Percentiles rank a stretch among this genome's conserved stretches.
Evolutionary conservation across 2,888 invertebrate genomes (phyloP).

Genomic region (Hydrotaea cyrtoneurina): DNA sequence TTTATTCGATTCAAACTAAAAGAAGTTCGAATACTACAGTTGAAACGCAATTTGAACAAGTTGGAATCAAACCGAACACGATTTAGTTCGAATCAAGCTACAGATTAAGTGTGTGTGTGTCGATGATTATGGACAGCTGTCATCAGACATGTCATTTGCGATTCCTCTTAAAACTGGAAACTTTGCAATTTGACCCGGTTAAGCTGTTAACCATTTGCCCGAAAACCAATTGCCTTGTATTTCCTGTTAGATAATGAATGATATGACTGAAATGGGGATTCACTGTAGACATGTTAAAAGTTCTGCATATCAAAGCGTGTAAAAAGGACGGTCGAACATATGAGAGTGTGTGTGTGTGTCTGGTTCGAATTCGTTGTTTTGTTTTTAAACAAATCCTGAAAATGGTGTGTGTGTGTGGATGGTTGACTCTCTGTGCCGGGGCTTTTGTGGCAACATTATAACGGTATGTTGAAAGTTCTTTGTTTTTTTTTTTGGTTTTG

Average conservation of each 20-base stretch:
- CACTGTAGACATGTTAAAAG: background rate
- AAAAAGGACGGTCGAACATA: too few species aligned
- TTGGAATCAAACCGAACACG: too few species aligned
- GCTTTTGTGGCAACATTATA: conserved; percentile 29
- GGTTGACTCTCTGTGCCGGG: background rate
- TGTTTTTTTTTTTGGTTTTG: too few species aligned
- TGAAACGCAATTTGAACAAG: too few species aligned
- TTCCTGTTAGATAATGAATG: background rate
- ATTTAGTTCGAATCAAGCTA: too few species aligned
- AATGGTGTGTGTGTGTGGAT: background rate
- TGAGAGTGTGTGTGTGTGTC: too few species aligned
- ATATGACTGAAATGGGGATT: background rate
- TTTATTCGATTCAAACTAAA: background rate
- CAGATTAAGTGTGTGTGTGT: too few species aligned
- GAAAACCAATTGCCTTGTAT: background rate
- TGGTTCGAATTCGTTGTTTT: too few species aligned
- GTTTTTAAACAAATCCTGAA: too few species aligned
- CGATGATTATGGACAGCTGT: too few species aligned
- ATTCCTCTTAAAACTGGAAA: background rate
- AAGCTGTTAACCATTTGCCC: background rate
- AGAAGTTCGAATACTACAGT: background rate
- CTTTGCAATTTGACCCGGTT: background rate
- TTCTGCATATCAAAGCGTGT: background rate
- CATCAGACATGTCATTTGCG: too few species aligned
- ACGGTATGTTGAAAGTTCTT: conserved; percentile 31